phyloP scores from a whole-genome alignment of 2,888 invertebrate genomes.

The Polymixis lichenea region DNA sequence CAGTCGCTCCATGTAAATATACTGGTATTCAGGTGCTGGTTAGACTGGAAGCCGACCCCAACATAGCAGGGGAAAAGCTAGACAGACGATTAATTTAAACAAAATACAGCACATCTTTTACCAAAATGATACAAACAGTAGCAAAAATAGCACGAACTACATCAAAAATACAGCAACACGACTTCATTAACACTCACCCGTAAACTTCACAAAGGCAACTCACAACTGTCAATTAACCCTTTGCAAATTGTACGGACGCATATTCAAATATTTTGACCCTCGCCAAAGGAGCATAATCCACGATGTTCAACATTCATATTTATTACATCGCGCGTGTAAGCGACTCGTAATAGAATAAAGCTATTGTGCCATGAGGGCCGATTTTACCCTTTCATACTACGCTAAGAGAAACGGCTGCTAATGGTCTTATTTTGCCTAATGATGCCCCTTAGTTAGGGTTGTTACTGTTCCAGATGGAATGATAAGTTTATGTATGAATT shows the following conservation, averaged over 20 bases:
- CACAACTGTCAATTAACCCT: constrained; percentile 86
- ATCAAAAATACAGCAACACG: constrained; percentile 52
- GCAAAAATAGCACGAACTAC: constrained; percentile 31
- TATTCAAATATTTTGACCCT: constrained; percentile 91
- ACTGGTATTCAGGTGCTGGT: too few species aligned
- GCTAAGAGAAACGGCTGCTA: constrained; percentile 90
- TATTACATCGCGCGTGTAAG: constrained; percentile 90
- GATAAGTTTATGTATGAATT: constrained; percentile 88
- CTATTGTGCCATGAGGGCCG: constrained; percentile 87
- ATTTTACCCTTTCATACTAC: constrained; percentile 87
- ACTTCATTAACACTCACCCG: constrained; percentile 61
- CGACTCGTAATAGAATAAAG: constrained; percentile 88
- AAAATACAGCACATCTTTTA: too few species aligned
- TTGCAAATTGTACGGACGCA: constrained; percentile 86
- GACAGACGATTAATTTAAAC: too few species aligned
- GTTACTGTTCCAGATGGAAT: constrained; percentile 82
- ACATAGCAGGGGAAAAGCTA: too few species aligned
- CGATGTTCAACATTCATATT: constrained; percentile 90
- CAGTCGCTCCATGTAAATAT: too few species aligned
- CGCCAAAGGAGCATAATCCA: constrained; percentile 87
- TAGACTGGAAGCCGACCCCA: too few species aligned
- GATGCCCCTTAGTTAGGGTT: constrained; percentile 86
- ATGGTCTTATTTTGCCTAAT: constrained; percentile 90
- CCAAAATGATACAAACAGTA: not conserved
- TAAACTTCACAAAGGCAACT: constrained; percentile 76